Evolutionary conservation across 53 echinoderm and acorn worm genomes (phyloP), one percentile per base, ranked within the genome.

Genomic region (Antedon mediterranea): DNA sequence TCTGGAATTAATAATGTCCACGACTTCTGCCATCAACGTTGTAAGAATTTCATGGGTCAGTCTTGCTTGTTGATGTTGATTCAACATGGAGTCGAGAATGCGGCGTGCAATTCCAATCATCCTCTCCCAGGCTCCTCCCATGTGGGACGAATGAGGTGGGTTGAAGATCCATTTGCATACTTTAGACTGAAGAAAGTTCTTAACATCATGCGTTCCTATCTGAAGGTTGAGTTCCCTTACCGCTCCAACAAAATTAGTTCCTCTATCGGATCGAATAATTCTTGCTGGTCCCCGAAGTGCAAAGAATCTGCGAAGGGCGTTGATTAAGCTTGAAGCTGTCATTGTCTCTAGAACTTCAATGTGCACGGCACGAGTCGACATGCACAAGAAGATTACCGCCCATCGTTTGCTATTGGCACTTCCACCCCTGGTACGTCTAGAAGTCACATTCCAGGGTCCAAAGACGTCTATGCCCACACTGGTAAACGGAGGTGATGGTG

Each of bases 161-260:
- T 89, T 89, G 23, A 85, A 82, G 57, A 57, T 57, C 57, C 57
- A 57, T 23, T 74, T 74, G 29, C 81, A 81, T 42, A 77, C 75
- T 11, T 37, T 80, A 29, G 18, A 18, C 8, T 80, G 31, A 0
- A 76, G 78, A 27, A 74, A 6, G 30, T 71, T 71, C 26, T 33
- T 78, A 8, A 83, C 31, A 41, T 71, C 28, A n/a, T 83, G 71
- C 9, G 34, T 78, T 30, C 72, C 85, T 28, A 71, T 30, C 5
- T 30, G 30, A 32, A 29, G 70, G 0, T 57, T 20, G 34, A 89
- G 29, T 72, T 86, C 86, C 31, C 78, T 89, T 41, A 72, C 72
- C 29, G 86, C 86, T 43, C 86, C 90, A 26, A 81, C 70, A 43
- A 90, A 84, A 32, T 87, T 87, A 0, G 86, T 85, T 72, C 81